Base-by-base conservation (phyloP, 2,797 vertebrate species). In the Pseudochirops cupreus region DNA sequence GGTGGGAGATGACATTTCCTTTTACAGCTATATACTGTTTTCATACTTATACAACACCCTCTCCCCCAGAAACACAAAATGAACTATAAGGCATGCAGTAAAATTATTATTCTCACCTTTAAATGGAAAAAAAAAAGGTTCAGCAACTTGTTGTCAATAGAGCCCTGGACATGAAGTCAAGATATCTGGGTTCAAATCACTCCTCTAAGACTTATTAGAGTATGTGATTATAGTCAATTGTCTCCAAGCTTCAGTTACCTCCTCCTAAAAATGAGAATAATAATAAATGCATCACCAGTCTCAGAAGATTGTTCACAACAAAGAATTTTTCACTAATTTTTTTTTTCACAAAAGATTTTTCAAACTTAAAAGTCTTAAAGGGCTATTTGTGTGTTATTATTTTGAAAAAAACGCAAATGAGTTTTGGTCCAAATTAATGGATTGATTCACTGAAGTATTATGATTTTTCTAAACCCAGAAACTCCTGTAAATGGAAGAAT, bases 181-280 rank as follows among this genome's bases (percentile, higher is more conserved):
- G 91, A 90, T 1, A 52, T 50, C 18, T 53, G 55, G 21, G 28
- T 95, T 95, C 26, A 18, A 56, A 21, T 82, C 50, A n/a, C 39
- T 67, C 16, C 59, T 91, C 91, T 54, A 16, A 12, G 6, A 57
- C n/a, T 91, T 58, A 50, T 28, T 91, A 13, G 46, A 54, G 7
- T 56, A 1, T 55, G 13, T 55, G 57, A 50, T 18, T 46, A 52
- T 92, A n/a, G 91, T 50, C 18, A 89, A 52, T 0, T 56, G 2
- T 9, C 7, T 90, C 93, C 31, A 1, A 58, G 92, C 26, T 9
- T 94, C 93, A 93, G n/a, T 59, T 94, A 62, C 55, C 11, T 94
- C 46, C 62, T 90, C 91, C 95, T 94, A 95, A 93, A 92, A 91
- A 52, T 87, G 46, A 50, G 90, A 90, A 56, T 56, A 91, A 12